Evolutionary conservation across 2,797 vertebrate species (phyloP).

Genomic region (Morelia viridis): DNA sequence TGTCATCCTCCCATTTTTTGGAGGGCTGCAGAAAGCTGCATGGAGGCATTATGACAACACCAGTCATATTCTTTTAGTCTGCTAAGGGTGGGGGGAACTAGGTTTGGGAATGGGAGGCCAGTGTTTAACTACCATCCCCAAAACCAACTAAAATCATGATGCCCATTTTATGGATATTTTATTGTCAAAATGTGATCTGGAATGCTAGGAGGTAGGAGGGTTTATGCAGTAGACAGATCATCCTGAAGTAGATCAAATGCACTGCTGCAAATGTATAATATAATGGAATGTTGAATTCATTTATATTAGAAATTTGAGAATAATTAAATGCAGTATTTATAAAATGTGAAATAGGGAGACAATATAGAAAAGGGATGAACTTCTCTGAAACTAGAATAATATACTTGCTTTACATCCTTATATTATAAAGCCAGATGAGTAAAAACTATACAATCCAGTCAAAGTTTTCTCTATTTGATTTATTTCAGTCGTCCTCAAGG

Average conservation of each 20-base stretch:
- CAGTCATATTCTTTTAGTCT: neutral
- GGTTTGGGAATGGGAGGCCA: neutral
- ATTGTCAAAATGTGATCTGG: neutral
- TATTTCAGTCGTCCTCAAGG: neutral
- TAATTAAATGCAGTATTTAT: conserved; percentile 66
- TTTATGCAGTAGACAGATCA: neutral
- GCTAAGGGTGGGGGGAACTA: neutral
- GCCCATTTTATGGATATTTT: neutral
- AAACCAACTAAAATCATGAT: neutral
- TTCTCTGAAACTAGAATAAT: conserved; percentile 10
- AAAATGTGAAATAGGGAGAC: conserved; percentile 55
- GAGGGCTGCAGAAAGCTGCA: neutral
- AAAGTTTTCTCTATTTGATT: neutral
- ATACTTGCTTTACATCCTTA: neutral
- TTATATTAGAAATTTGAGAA: conserved; percentile 73
- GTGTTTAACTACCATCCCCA: neutral
- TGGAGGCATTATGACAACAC: neutral
- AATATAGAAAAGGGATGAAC: conserved; percentile 31
- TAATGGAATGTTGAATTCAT: conserved; percentile 72
- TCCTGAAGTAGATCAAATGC: neutral
- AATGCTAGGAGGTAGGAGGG: neutral
- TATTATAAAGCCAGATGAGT: neutral
- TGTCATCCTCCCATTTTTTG: neutral
- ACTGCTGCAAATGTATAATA: conserved; percentile 55
- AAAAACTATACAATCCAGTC: neutral